Percentiles rank a stretch among this genome's conserved stretches.
phyloP scores from a whole-genome alignment of 2,113 vertebrate species.

The Antechinus flavipes region DNA sequence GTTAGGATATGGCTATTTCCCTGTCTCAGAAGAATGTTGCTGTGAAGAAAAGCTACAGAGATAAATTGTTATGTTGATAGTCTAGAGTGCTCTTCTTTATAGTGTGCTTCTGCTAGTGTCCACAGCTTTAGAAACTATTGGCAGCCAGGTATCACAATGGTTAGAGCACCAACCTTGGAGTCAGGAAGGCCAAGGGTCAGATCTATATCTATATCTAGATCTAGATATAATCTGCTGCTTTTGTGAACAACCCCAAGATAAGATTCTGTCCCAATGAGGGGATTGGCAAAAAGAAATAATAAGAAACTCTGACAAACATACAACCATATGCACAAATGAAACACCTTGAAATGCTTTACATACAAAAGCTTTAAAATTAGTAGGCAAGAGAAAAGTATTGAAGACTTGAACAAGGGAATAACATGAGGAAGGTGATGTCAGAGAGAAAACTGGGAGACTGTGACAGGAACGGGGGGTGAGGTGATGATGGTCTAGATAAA shows the following conservation, averaged over 20 bases:
- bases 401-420: background rate
- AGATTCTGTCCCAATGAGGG: background rate
- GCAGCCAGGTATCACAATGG: too few species aligned
- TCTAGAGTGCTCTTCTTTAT: too few species aligned
- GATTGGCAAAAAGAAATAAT: background rate
- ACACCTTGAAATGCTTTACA: background rate
- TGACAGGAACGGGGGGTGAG: background rate
- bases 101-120: too few species aligned
- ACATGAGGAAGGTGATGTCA: background rate
- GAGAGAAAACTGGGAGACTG: conserved; percentile 25
- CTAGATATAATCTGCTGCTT: background rate
- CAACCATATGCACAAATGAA: background rate
- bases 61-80: too few species aligned
- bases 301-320: background rate
- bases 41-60: too few species aligned
- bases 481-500: background rate
- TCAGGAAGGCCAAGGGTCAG: too few species aligned
- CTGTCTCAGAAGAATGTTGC: too few species aligned
- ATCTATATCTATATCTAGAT: too few species aligned
- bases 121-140: too few species aligned
- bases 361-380: background rate
- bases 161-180: too few species aligned
- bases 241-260: background rate
- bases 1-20: too few species aligned
- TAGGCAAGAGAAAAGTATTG: background rate